Base-by-base conservation (phyloP, 2,888 invertebrate species). In the Lasiommata megera region DNA sequence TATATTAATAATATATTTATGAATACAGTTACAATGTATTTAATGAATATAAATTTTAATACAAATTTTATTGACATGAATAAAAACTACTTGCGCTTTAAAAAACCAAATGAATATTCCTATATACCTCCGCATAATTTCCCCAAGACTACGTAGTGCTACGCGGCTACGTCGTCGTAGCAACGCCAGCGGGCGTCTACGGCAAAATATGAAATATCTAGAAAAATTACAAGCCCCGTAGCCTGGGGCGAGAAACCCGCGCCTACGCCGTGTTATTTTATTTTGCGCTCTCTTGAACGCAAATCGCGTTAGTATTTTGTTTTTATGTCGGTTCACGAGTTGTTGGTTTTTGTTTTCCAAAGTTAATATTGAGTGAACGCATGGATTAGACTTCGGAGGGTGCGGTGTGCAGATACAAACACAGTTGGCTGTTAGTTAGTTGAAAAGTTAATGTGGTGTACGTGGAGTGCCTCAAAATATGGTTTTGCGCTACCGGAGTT, bases 251-350 rank as follows among this genome's bases (percentile, higher is more conserved):
- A 67, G 70, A 80, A 84, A 78, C 11, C 83, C 81, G 87, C 84
- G 87, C 86, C 82, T 82, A 85, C 79, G 73, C 77, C 79, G 81
- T 76, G 83, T 85, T 88, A 88, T 88, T 88, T 88, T 87, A 88
- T 90, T 88, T 86, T 82, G 77, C 83, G 82, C 83, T 81, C 86
- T 84, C 85, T 88, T 88, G 80, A 84, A 79, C 85, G 72, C 73
- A 74, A 80, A 80, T 77, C 76, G 76, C 71, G 75, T 76, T 46
- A 46, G 46, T 46, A 46, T 46, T 46, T 46, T 46, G 46, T 46
- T 46, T 46, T 46, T 76, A 73, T 74, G 70, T 72, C 69, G 72
- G 73, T 81, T 80, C 73, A 81, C 73, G 80, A 79, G 73, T 76
- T 76, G 76, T 74, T 77, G 69, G 66, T 66, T 67, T 69, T 68